phyloP scores from a whole-genome alignment of 2,113 vertebrate genomes.

The Alces alces region DNA sequence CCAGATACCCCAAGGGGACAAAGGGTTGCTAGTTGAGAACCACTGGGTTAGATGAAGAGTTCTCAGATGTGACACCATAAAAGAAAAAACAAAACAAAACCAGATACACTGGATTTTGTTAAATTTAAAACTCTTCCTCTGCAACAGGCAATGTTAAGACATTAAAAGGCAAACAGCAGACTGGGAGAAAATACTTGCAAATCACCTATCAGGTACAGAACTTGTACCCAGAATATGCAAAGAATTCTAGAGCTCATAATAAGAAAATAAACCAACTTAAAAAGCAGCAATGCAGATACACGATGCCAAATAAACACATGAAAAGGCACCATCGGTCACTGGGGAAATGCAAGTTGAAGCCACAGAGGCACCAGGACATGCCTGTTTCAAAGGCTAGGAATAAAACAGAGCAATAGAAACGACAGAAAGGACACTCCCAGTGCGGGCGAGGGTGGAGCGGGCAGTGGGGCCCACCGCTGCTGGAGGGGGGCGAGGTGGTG shows the following conservation, averaged over 20 bases:
- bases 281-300: accelerated
- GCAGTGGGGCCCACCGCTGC: accelerated
- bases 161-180: background rate
- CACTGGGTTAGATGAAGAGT: background rate
- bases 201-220: background rate
- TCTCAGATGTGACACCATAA: background rate
- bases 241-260: background rate
- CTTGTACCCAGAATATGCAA: background rate
- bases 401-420: accelerated
- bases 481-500: accelerated
- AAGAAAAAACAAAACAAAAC: no score
- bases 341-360: accelerated
- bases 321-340: accelerated
- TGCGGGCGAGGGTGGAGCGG: accelerated
- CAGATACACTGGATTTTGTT: accelerated
- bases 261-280: background rate
- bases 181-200: background rate
- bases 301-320: accelerated
- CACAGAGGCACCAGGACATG: accelerated
- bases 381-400: accelerated
- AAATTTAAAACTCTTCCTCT: background rate
- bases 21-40: background rate
- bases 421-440: accelerated
- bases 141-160: background rate
- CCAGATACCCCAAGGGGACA: background rate